Evolutionary conservation across 1,140 invertebrate species (phyloP).

Genomic region (Calephelis virginiensis): DNA sequence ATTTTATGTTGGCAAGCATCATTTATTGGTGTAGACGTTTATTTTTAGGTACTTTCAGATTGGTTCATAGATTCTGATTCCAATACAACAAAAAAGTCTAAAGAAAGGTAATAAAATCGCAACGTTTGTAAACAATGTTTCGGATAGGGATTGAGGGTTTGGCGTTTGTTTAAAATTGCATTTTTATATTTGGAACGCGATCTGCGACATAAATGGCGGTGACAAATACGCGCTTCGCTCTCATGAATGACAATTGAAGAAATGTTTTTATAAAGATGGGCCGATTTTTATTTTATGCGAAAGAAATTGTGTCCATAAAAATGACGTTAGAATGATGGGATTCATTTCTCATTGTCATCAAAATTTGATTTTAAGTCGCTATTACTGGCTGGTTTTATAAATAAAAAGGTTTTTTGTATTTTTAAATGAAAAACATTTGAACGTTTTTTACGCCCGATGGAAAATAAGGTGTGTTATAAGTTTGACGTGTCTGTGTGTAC

Average conservation of each 20-base stretch:
- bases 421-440: no score
- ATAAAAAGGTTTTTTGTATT: not conserved
- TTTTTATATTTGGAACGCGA: slow-evolving; percentile 76
- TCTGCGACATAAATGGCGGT: slow-evolving; percentile 59
- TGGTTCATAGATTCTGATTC: no score
- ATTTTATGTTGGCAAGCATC: no score
- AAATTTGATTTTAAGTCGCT: slow-evolving; percentile 61
- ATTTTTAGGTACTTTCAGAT: no score
- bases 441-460: no score
- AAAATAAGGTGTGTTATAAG: no score
- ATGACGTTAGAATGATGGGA: slow-evolving; percentile 72
- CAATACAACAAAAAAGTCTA: no score
- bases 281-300: slow-evolving; percentile 72
- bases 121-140: slow-evolving; percentile 9
- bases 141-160: slow-evolving; percentile 44
- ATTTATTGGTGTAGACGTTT: no score
- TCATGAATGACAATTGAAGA: slow-evolving; percentile 77
- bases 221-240: slow-evolving; percentile 72
- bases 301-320: slow-evolving; percentile 76
- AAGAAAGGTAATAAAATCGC: not conserved
- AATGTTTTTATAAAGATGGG: slow-evolving; percentile 75
- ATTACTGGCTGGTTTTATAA: slow-evolving; percentile 57
- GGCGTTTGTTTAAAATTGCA: slow-evolving; percentile 75
- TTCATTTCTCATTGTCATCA: slow-evolving; percentile 70
- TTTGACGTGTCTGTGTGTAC: no score